Base-by-base conservation (phyloP, 1,140 invertebrate genomes). In the Diuraphis noxia region DNA sequence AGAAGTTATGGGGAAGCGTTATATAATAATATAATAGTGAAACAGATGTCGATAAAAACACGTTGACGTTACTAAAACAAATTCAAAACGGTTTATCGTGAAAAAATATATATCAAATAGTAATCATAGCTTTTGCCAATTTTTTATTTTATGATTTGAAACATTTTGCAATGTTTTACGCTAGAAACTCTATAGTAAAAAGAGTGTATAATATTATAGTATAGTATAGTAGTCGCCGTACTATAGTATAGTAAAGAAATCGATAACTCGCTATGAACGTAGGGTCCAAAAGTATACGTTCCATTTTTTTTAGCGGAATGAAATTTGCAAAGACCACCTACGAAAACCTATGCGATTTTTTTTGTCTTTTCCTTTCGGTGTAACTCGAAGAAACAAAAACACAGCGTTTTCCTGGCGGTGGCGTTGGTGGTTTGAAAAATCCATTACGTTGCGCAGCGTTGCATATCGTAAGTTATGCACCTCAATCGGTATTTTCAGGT, bases 371-470 rank as follows among this genome's bases (percentile, higher is more conserved):
- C 10, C 21, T 63, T 63, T 63, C 25, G 36, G 52, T 63, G 0
- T 13, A 40, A 56, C 52, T 41, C 9, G 52, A 38, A 40, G 52
- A 63, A 88, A 88, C 25, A 21, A n/a, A 63, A 56, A 43, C 36
- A n/a, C 43, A 49, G 46, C 84, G 36, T 88, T 88, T 88, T 88
- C 38, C 36, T n/a, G 36, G 13, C 25, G 36, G 49, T 25, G 46
- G 85, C 34, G 34, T 63, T 13, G 34, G 85, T 52, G 46, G 52
- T 88, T 63, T 63, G 86, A 88, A 63, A 88, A 88, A 88, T 63
- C 86, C 52, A 88, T 88, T 88, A 88, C 49, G 49, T 88, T 63
- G 86, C 49, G 52, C 86, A 63, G 86, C 86, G 86, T 88, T 88
- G 49, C 86, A 63, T 63, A 40, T 88, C 86, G 86, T 63, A 88